phyloP scores from a whole-genome alignment of 2,113 vertebrate genomes.

The Hippocampus comes region DNA sequence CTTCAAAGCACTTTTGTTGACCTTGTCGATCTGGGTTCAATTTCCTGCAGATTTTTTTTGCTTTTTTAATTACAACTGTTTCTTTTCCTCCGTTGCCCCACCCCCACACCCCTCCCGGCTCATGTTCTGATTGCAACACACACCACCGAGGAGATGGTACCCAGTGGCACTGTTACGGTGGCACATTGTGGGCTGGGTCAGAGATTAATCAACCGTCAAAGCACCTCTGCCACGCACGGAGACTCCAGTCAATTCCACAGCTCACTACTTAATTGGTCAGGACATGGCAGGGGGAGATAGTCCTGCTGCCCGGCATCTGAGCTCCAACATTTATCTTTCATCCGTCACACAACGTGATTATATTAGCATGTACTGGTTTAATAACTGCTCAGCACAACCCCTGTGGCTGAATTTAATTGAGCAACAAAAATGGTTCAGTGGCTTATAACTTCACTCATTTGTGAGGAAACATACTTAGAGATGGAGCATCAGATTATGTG shows the following conservation, averaged over 20 bases:
- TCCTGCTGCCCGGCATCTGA: constrained; percentile 27
- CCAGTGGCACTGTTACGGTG: constrained; percentile 4
- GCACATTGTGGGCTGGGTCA: constrained; percentile 38
- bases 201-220: constrained; percentile 58
- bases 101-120: neutral
- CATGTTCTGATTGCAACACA: constrained; percentile 24
- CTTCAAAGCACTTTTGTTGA: constrained; percentile 57
- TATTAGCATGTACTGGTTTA: constrained; percentile 31
- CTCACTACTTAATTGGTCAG: constrained; percentile 51
- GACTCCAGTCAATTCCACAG: constrained; percentile 46
- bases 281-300: constrained; percentile 40
- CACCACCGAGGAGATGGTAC: constrained; percentile 30
- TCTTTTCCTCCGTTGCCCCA: constrained; percentile 20
- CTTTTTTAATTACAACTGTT: constrained; percentile 63
- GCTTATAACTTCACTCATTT: constrained; percentile 36
- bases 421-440: constrained; percentile 34
- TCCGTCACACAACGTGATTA: constrained; percentile 45
- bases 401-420: constrained; percentile 44
- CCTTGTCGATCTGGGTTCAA: constrained; percentile 70
- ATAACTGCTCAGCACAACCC: constrained; percentile 29
- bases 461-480: constrained; percentile 27
- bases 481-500: constrained; percentile 2
- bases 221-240: constrained; percentile 26
- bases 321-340: constrained; percentile 33
- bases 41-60: constrained; percentile 56